Evolutionary conservation across 2,113 vertebrate genomes (phyloP).

Genomic region (Bos taurus): ARS-UCD2.0 NC_037340.1:69610501-69611000

Average conservation of each 20-base stretch:
- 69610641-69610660: neutral
- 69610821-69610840: neutral
- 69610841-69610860: rapidly evolving
- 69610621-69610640: neutral
- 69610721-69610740: neutral
- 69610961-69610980: neutral
- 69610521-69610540: neutral
- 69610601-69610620: neutral
- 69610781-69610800: no score
- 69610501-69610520: neutral
- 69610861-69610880: neutral
- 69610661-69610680: neutral
- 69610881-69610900: neutral
- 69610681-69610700: neutral
- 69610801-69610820: neutral
- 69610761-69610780: neutral
- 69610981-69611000: neutral
- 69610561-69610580: neutral
- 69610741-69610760: neutral
- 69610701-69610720: neutral
- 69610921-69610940: neutral
- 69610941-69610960: neutral
- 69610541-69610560: neutral
- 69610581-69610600: neutral
- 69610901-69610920: neutral